Evolutionary conservation across 2,113 vertebrate species (phyloP).

Genomic region (Arvicanthis niloticus): DNA sequence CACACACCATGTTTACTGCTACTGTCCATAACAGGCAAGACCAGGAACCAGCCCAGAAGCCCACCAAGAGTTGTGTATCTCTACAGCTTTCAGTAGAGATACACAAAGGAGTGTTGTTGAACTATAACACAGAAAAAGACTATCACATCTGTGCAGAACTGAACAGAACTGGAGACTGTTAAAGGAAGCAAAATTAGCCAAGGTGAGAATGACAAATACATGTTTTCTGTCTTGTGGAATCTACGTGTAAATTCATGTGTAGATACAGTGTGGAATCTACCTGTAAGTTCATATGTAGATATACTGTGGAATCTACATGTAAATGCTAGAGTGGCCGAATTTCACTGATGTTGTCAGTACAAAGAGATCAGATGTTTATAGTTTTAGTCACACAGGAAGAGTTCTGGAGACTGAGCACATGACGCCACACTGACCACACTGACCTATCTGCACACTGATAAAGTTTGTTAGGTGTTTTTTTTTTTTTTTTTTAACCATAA

Average conservation of each 20-base stretch:
- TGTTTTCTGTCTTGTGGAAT: not conserved
- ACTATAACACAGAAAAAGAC: not conserved
- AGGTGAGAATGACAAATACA: not conserved
- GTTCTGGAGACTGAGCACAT: not conserved
- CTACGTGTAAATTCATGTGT: no score
- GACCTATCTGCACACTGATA: not conserved
- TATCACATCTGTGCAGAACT: not conserved
- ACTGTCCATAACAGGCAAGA: not conserved
- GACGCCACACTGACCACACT: no score
- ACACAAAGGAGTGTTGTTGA: not conserved
- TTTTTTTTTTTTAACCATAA: no score
- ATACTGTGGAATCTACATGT: no score
- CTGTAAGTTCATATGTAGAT: not conserved
- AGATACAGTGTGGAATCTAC: no score
- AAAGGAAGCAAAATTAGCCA: not conserved
- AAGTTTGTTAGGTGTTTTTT: not conserved
- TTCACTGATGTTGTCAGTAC: not conserved
- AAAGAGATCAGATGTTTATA: not conserved
- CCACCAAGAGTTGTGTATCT: no score
- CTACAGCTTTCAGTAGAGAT: not conserved
- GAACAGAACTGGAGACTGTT: not conserved
- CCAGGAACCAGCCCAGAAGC: not conserved
- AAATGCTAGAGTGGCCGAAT: not conserved
- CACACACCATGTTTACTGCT: not conserved
- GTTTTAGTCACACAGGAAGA: not conserved